Conservation (phyloP, 1,140 invertebrate species). For the Whitmania pigra region DNA sequence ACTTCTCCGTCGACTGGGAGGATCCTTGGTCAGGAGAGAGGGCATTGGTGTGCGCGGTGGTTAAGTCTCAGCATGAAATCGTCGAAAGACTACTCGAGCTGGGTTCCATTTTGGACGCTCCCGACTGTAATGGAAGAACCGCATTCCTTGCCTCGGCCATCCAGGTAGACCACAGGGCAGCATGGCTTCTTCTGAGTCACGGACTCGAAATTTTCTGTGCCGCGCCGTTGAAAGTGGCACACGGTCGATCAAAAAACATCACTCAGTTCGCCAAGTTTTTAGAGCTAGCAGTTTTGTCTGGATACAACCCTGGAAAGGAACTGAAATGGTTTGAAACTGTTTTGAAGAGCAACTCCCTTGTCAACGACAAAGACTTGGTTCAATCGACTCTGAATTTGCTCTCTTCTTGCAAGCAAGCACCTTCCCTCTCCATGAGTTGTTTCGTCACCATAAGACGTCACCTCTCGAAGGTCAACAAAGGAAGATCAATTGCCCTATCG, state of each 20-base stretch:
- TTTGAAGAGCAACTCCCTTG: background rate
- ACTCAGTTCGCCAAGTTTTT: background rate
- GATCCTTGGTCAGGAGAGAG: background rate
- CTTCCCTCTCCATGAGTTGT: background rate
- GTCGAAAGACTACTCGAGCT: background rate
- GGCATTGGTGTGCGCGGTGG: background rate
- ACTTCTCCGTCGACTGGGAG: background rate
- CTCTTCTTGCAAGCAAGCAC: background rate
- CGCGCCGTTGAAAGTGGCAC: background rate
- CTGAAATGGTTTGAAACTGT: conserved; percentile 4
- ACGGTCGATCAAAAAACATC: background rate
- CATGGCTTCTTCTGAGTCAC: background rate
- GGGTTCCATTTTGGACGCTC: background rate
- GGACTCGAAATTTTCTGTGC: background rate
- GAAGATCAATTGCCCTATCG: background rate
- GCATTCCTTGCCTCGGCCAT: background rate
- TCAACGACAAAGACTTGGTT: background rate
- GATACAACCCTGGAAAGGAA: background rate
- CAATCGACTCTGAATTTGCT: background rate
- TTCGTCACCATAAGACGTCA: background rate
- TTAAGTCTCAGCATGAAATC: background rate
- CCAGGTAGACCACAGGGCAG: background rate
- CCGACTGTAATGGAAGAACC: conserved; percentile 4
- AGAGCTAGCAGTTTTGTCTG: background rate
- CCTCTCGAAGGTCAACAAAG: background rate